Base-by-base conservation (phyloP, 2,888 invertebrate genomes). In the Dastarcus helophoroides region DNA sequence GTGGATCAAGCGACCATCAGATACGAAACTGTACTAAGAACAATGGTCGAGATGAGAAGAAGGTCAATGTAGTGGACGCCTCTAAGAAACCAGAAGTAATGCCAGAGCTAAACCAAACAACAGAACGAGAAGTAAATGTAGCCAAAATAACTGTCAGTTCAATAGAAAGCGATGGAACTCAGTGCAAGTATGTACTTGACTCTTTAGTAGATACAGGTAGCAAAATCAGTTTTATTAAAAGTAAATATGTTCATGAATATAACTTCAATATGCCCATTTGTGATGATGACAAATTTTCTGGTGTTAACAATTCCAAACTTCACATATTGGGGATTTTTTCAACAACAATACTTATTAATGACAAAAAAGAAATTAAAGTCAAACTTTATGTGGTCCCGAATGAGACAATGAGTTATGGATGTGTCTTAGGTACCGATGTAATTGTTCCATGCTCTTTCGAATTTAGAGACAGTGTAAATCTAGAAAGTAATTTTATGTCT, bases 371-470 rank as follows among this genome's bases (percentile, higher is more conserved):
- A n/a, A 8, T 12, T 19, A 21, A 22, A 7, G 14, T 40, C 6
- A 17, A 29, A 22, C 38, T 40, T 17, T 33, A 23, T 33, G 38
- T 36, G 14, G 38, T 40, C 12, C 17, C 35, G 7, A 26, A 33
- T 14, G 12, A 25, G 7, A 35, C 30, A 8, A 38, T 39, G 38
- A 9, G 12, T 10, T 19, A 26, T 12, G 8, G 6, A 22, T n/a
- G 11, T 9, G 15, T 38, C 12, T 23, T 37, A 17, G 37, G 39
- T 5, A 23, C 37, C 13, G 33, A 37, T 29, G 31, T 36, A 31
- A 22, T 33, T 7, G 15, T 9, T 7, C 22, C n/a, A n/a, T 24
- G 12, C 14, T 15, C 6, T 11, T 9, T 23, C 10, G 7, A 19
- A 19, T 19, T 19, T 19, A 19, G 19, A 7, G 19, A 19, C 13